Evolutionary conservation across 2,888 invertebrate species (phyloP).

Genomic region (Dynastes grantii): DNA sequence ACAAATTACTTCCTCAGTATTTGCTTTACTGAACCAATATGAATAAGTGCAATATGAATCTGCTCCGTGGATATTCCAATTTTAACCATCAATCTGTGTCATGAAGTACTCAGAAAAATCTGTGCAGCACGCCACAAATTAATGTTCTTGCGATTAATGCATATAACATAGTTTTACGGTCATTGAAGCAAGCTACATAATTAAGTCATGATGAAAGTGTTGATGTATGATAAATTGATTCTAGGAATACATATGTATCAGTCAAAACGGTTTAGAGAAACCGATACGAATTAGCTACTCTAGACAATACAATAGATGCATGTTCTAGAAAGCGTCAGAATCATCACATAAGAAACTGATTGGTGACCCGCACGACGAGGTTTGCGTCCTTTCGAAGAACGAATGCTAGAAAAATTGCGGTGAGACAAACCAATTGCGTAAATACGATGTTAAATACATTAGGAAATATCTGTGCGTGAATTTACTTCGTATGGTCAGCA

Average conservation of each 20-base stretch:
- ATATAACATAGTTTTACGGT: no score
- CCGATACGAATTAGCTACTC: not conserved
- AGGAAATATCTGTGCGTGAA: not conserved
- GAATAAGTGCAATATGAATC: no score
- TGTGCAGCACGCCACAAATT: no score
- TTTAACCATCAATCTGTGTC: no score
- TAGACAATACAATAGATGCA: not conserved
- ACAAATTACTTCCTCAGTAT: no score
- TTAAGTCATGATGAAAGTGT: no score
- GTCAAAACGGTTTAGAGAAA: not conserved
- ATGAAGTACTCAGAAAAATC: no score
- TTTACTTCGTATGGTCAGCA: not conserved
- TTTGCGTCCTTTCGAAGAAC: not conserved
- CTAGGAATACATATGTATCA: not conserved
- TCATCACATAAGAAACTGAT: not conserved
- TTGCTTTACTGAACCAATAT: no score
- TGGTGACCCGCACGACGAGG: not conserved
- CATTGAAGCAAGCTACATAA: no score
- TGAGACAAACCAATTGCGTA: slow-evolving; percentile 3
- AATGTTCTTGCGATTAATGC: no score
- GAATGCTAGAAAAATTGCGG: not conserved
- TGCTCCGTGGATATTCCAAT: no score
- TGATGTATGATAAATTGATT: not conserved
- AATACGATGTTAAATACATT: not conserved
- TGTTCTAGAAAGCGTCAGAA: not conserved